These are phyloP conservation scores for Luperina testacea DNA, from an alignment of 2,888 invertebrate genomes.

Conservation along the genomic window DNA sequence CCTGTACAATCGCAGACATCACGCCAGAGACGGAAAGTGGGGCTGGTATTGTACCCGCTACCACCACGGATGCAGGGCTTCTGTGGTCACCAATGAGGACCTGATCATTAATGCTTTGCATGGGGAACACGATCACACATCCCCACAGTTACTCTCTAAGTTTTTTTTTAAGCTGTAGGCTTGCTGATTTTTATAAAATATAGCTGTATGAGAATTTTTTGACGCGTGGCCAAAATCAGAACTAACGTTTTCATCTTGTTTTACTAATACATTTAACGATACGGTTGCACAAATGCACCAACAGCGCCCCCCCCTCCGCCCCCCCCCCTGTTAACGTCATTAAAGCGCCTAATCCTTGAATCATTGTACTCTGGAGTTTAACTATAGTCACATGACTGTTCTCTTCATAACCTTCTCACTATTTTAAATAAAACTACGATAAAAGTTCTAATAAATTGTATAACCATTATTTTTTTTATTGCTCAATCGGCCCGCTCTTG, in stretches of 20 bases:
- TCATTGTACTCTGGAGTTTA: background rate
- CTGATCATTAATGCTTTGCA: conserved; percentile 16
- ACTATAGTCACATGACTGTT: background rate
- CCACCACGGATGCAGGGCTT: conserved; percentile 49
- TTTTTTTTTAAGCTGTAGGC: background rate
- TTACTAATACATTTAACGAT: background rate
- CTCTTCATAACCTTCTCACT: background rate
- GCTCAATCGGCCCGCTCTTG: too few species aligned
- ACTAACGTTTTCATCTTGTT: background rate
- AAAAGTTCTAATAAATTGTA: background rate
- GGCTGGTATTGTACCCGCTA: conserved; percentile 52
- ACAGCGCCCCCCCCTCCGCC: too few species aligned
- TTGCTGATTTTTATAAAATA: background rate
- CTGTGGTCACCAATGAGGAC: conserved; percentile 35
- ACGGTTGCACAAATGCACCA: background rate
- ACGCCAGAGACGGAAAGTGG: background rate
- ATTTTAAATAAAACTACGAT: background rate
- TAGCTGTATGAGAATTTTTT: background rate
- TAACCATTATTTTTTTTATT: background rate
- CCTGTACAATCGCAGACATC: conserved; percentile 31
- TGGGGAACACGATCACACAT: conserved; percentile 37
- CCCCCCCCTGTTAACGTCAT: background rate
- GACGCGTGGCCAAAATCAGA: background rate
- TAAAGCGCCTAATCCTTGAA: background rate
- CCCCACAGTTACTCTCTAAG: conserved; percentile 14